Base-by-base conservation (phyloP, 1,140 invertebrate genomes). In the Dendrolimus kikuchii region DNA sequence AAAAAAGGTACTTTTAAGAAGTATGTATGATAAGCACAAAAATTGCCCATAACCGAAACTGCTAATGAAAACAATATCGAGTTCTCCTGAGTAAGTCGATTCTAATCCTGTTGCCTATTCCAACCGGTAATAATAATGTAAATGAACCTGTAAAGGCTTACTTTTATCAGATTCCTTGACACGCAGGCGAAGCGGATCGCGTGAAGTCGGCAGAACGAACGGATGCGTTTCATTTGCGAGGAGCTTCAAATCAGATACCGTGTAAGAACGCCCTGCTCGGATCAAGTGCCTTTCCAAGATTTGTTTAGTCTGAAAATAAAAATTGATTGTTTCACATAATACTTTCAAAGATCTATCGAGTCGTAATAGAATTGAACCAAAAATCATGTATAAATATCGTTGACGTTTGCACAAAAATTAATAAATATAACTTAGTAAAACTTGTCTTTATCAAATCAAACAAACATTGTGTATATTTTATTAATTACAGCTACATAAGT, bases 231-330 rank as follows among this genome's bases (percentile, higher is more conserved):
- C 88, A 54, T 89, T 89, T 0, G 91, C 89, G 58, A 92, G 78
- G 57, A 91, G 81, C 60, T 91, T 92, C 42, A 97, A 82, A 68
- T 94, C 91, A 41, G 93, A 92, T 89, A 96, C 95, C 23, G 93
- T 94, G 70, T 91, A 95, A 4, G 89, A 89, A 51, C 89, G 88
- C 54, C 93, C 91, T 0, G 92, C 89, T 52, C 95, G 89, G 6
- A 96, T 92, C 44, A 96, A 86, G 77, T 96, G 95, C 45, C 94
- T 89, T 80, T 96, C 93, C 66, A 96, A 77, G 64, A 96, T 94
- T 80, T 93, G 92, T 56, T 91, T 92, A 0, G 92, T 92, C 94
- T 95, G 68, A 7, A n/a, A 88, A 88, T 54, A 60, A 62, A 40
- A 49, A 51, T 40, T 41, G 39, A 55, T 37, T 39, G n/a, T 4